Conservation (phyloP, 2,797 vertebrate genomes). For the Huso huso region DNA sequence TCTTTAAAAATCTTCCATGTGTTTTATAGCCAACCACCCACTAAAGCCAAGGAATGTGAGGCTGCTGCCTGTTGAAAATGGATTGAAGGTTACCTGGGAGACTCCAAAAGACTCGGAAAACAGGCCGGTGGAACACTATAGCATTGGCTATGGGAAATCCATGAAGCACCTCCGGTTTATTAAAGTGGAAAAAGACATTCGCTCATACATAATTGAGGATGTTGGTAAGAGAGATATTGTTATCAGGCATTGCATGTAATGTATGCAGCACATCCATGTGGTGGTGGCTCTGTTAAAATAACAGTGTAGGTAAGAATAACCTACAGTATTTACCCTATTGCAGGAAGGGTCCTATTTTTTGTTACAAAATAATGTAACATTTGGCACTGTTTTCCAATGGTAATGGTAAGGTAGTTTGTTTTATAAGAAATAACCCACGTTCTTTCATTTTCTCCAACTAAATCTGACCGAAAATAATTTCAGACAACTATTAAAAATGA, state of each 20-base stretch:
- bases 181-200: conserved; percentile 50
- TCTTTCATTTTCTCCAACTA: too few relatives aligned
- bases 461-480: too few relatives aligned
- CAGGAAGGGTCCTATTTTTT: background rate
- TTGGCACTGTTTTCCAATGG: too few relatives aligned
- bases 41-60: conserved; percentile 57
- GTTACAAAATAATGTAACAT: background rate
- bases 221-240: conserved; percentile 55
- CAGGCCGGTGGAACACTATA: conserved; percentile 58
- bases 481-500: too few relatives aligned
- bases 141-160: conserved; percentile 63
- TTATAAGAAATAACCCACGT: too few relatives aligned
- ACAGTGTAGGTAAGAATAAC: too few relatives aligned
- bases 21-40: conserved; percentile 52
- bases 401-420: too few relatives aligned
- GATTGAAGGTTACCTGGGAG: conserved; percentile 63
- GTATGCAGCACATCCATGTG: background rate
- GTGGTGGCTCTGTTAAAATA: too few relatives aligned
- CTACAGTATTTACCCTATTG: too few relatives aligned
- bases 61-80: conserved; percentile 53
- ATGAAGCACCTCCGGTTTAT: conserved; percentile 57
- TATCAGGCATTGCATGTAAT: conserved; percentile 14
- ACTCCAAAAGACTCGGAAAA: conserved; percentile 55
- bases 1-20: conserved; percentile 8
- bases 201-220: conserved; percentile 56